Conservation (phyloP, 2,113 vertebrate genomes). For the Meleagris gallopavo region DNA sequence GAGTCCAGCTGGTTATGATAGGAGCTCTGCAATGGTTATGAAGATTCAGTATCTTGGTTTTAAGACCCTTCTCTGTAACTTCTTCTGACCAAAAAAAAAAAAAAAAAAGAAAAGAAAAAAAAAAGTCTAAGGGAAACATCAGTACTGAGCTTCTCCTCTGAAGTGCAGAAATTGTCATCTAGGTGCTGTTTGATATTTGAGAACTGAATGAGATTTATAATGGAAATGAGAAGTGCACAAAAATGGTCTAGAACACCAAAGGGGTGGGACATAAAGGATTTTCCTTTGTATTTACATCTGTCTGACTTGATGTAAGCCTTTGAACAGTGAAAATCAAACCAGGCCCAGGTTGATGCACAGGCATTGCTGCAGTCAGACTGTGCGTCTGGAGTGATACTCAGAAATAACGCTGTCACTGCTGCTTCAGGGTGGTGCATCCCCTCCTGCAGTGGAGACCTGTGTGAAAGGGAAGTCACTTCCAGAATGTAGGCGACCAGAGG, state of each 20-base stretch:
- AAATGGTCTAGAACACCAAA: not conserved
- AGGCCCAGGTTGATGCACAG: not conserved
- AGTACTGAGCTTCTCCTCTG: not conserved
- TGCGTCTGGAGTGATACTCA: not conserved
- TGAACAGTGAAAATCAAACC: not conserved
- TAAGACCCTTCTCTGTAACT: not conserved
- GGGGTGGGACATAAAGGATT: not conserved
- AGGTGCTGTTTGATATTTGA: not conserved
- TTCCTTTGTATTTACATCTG: not conserved
- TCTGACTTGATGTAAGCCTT: not conserved
- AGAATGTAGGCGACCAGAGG: not conserved
- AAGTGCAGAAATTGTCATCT: not conserved
- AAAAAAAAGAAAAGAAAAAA: no score
- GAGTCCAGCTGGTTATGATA: not conserved
- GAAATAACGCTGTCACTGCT: not conserved
- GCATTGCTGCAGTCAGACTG: not conserved
- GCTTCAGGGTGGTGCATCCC: not conserved
- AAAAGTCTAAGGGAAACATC: not conserved
- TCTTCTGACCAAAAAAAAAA: not conserved
- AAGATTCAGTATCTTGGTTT: not conserved
- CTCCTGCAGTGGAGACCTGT: not conserved
- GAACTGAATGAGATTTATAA: not conserved
- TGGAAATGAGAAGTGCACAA: not conserved
- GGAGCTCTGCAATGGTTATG: not conserved
- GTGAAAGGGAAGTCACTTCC: not conserved